Evolutionary conservation across 23 tunicate genomes (phyloP).

Genomic region (Halocynthia aurantium): DNA sequence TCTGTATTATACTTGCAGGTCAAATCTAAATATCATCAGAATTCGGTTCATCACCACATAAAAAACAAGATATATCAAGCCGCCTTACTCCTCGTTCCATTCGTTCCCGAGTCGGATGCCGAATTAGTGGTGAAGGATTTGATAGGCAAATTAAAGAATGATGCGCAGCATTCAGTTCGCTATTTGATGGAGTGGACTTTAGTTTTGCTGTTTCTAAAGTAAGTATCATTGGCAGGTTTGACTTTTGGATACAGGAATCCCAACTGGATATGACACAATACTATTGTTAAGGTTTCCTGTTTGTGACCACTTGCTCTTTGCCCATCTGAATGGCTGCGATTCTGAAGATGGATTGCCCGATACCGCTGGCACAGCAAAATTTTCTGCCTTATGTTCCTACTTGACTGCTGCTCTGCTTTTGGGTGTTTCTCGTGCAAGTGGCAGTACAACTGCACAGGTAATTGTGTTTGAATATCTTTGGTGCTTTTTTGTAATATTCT

Average conservation of each 20-base stretch:
- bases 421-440: constrained; percentile 51
- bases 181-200: constrained; percentile 57
- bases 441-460: not conserved
- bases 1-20: not conserved
- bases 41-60: constrained; percentile 27
- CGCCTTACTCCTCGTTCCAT: constrained; percentile 21
- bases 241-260: no score
- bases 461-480: no score
- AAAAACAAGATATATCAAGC: constrained; percentile 56
- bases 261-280: not conserved
- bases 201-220: constrained; percentile 36
- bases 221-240: not conserved
- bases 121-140: not conserved
- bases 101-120: not conserved
- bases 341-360: not conserved
- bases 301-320: constrained; percentile 1
- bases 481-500: no score
- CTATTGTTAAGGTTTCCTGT: constrained; percentile 20
- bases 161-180: constrained; percentile 55
- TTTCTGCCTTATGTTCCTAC: constrained; percentile 15
- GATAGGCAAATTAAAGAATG: not conserved
- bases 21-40: constrained; percentile 44
- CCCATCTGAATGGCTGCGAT: constrained; percentile 1
- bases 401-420: constrained; percentile 54
- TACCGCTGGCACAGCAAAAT: constrained; percentile 10